phyloP scores from a whole-genome alignment of 2,113 vertebrate genomes.

The Podarcis muralis region DNA sequence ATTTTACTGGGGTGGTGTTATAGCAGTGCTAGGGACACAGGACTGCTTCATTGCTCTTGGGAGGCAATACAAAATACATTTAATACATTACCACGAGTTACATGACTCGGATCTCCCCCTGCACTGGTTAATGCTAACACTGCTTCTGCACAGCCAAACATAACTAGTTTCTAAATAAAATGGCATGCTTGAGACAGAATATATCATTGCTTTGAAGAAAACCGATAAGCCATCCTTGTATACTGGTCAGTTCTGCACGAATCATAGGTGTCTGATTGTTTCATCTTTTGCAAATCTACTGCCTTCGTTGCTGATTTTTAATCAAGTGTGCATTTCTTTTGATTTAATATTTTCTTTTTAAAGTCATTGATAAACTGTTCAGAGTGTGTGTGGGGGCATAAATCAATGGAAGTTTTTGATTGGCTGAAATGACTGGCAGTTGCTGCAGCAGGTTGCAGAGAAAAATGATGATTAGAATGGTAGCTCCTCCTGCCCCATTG shows the following conservation, averaged over 20 bases:
- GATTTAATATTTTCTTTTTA: conserved; percentile 71
- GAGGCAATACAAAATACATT: neutral
- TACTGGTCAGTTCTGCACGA: neutral
- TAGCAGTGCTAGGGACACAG: neutral
- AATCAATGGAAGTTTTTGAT: conserved; percentile 62
- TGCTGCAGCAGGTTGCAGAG: conserved; percentile 63
- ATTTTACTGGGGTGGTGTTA: neutral
- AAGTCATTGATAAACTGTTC: conserved; percentile 71
- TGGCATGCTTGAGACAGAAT: conserved; percentile 5
- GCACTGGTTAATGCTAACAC: neutral
- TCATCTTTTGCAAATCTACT: conserved; percentile 56
- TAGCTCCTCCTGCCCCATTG: neutral
- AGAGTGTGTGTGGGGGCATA: conserved; percentile 51
- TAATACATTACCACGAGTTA: neutral
- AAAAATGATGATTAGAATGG: conserved; percentile 62
- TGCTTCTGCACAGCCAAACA: neutral
- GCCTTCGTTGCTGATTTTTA: conserved; percentile 50
- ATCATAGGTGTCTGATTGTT: conserved; percentile 24
- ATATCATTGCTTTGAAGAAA: no score
- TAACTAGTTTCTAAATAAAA: neutral
- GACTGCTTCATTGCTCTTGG: neutral
- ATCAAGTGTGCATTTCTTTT: conserved; percentile 63
- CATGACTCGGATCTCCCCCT: neutral
- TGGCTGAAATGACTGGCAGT: conserved; percentile 58
- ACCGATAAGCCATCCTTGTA: neutral